Conservation (phyloP, 2,113 vertebrate genomes). For the Macquaria australasica region DNA sequence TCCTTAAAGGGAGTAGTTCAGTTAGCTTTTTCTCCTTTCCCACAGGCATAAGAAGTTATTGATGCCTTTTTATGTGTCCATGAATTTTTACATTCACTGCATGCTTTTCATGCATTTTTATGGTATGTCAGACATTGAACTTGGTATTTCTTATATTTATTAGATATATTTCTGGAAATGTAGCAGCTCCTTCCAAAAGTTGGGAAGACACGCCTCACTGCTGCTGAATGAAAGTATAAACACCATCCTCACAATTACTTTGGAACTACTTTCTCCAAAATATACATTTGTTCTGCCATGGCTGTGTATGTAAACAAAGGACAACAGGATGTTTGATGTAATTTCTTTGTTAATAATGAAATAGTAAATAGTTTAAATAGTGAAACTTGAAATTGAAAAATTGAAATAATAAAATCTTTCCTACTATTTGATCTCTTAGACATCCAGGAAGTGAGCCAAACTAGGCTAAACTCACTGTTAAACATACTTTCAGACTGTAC, state of each 20-base stretch:
- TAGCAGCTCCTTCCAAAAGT: background rate
- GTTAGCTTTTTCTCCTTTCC: background rate
- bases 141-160: background rate
- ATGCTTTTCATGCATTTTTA: background rate
- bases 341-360: background rate
- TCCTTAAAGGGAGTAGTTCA: background rate
- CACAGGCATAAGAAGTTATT: background rate
- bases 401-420: background rate
- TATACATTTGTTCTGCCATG: background rate
- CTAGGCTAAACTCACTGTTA: background rate
- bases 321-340: background rate
- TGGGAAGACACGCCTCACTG: background rate
- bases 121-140: background rate
- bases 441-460: background rate
- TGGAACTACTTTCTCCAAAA: background rate
- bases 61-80: slow-evolving; percentile 19
- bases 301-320: background rate
- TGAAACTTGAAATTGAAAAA: no score
- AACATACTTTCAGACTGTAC: background rate
- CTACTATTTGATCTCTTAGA: background rate
- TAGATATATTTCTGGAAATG: background rate
- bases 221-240: background rate
- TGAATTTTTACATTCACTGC: slow-evolving; percentile 1
- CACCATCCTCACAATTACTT: background rate
- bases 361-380: background rate